Evolutionary conservation across 2,888 invertebrate genomes (phyloP), one percentile per base, ranked within the genome.

Genomic region (Athripsodes cinereus): DNA sequence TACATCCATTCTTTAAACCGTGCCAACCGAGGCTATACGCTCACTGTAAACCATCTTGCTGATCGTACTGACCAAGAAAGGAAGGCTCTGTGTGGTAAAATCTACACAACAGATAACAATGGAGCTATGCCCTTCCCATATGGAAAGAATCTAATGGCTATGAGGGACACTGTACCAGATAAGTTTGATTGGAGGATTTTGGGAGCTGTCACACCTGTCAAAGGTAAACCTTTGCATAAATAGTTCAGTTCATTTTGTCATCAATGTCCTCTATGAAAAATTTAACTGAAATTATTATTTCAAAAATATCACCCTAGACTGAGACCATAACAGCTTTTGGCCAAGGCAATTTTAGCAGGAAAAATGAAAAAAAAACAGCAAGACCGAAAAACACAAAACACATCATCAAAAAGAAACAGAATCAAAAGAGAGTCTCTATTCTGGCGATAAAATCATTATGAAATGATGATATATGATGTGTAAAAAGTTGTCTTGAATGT

Each of bases 181-280:
- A 84, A 83, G 65, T 82, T 87, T 67, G 96, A 97, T 72, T 97
- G 96, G 96, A 86, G 96, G 66, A 73, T 96, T 1, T 86, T 81
- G 66, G 96, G 96, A 11, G 96, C 96, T 54, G 95, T 96, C 1
- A 94, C 93, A 0, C 95, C 93, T 0, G 96, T 96, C 10, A 93
- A 88, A 87, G 92, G 91, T 90, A 66, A 58, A n/a, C n/a, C n/a
- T n/a, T n/a, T n/a, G 57, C 55, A 53, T 22, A 34, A n/a, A n/a
- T n/a, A n/a, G n/a, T n/a, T n/a, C n/a, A n/a, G n/a, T n/a, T n/a
- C 13, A 10, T 34, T 10, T 34, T 13, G 34, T 34, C 13, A 34
- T 13, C 8, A 34, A 34, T 10, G n/a, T n/a, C n/a, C n/a, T n/a
- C n/a, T n/a, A n/a, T n/a, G n/a, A n/a, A n/a, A n/a, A n/a, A n/a